These are phyloP conservation scores for Hypomesus transpacificus DNA, from an alignment of 2,113 vertebrate species.

Conservation along the genomic window DNA sequence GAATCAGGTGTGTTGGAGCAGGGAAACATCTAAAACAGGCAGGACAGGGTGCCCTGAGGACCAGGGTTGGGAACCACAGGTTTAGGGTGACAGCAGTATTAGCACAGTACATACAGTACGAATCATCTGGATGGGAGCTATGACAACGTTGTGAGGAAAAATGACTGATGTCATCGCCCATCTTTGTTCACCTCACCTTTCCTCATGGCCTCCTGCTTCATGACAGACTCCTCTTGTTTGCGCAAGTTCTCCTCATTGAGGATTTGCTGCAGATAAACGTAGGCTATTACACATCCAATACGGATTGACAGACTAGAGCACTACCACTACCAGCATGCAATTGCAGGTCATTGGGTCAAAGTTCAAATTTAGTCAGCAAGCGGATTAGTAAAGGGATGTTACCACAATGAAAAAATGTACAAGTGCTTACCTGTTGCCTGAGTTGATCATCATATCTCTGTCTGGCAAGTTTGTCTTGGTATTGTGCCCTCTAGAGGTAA, in stretches of 20 bases:
- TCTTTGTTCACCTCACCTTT: slow-evolving; percentile 70
- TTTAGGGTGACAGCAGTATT: neutral
- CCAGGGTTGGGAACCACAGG: too few relatives aligned
- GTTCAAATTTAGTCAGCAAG: too few relatives aligned
- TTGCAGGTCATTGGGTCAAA: too few relatives aligned
- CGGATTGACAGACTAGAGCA: too few relatives aligned
- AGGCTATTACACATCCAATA: neutral
- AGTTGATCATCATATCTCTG: slow-evolving; percentile 96
- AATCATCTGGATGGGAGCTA: neutral
- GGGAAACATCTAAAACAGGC: too few relatives aligned
- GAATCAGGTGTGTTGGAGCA: too few relatives aligned
- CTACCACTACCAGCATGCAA: too few relatives aligned
- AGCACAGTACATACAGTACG: neutral
- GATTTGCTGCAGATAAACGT: slow-evolving; percentile 76
- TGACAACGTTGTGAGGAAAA: neutral
- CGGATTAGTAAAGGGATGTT: too few relatives aligned
- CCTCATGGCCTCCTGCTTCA: slow-evolving; percentile 95
- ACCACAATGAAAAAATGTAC: too few relatives aligned
- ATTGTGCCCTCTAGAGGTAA: slow-evolving; percentile 85
- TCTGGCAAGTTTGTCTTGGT: slow-evolving; percentile 92
- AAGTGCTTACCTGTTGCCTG: slow-evolving; percentile 81
- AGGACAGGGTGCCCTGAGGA: too few relatives aligned
- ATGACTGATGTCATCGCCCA: neutral
- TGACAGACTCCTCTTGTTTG: slow-evolving; percentile 94
- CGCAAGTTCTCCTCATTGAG: slow-evolving; percentile 91